Percentiles rank a stretch among this genome's conserved stretches.
phyloP scores from a whole-genome alignment of 2,113 vertebrate species.

The Todiramphus saurophagus region DNA sequence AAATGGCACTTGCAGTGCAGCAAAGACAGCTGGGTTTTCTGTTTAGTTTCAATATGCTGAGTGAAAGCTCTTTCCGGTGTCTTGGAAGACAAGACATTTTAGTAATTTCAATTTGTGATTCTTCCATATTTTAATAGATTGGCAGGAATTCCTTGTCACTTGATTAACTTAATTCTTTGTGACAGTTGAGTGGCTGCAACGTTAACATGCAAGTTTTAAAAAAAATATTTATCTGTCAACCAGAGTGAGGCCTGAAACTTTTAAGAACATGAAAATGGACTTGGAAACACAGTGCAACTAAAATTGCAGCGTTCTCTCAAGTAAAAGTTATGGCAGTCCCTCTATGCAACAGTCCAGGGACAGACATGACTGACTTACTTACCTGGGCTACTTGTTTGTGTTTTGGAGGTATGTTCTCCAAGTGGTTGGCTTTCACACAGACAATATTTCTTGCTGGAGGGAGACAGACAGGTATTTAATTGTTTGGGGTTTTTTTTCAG shows the following conservation, averaged over 20 bases:
- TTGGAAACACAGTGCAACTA: not conserved
- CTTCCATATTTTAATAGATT: not conserved
- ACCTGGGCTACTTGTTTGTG: constrained; percentile 82
- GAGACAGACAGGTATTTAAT: not conserved
- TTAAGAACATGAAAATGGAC: not conserved
- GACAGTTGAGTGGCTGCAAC: not conserved
- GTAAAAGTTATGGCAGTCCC: not conserved
- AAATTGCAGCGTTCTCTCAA: not conserved
- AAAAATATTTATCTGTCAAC: not conserved
- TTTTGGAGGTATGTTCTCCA: constrained; percentile 81
- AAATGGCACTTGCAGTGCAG: not conserved
- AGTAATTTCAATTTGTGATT: not conserved
- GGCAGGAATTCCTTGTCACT: not conserved
- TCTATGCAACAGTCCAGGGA: not conserved
- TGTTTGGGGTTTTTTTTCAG: not conserved
- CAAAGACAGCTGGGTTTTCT: not conserved
- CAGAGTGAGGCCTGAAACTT: not conserved
- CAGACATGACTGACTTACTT: not conserved
- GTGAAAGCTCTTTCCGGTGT: not conserved
- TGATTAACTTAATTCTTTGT: not conserved
- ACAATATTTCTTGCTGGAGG: constrained; percentile 73
- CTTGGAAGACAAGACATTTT: not conserved
- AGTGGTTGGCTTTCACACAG: constrained; percentile 76
- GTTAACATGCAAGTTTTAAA: not conserved
- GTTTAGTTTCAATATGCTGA: not conserved